phyloP scores from a whole-genome alignment of 2,888 invertebrate species.

The Dasysyrphus tricinctus region DNA sequence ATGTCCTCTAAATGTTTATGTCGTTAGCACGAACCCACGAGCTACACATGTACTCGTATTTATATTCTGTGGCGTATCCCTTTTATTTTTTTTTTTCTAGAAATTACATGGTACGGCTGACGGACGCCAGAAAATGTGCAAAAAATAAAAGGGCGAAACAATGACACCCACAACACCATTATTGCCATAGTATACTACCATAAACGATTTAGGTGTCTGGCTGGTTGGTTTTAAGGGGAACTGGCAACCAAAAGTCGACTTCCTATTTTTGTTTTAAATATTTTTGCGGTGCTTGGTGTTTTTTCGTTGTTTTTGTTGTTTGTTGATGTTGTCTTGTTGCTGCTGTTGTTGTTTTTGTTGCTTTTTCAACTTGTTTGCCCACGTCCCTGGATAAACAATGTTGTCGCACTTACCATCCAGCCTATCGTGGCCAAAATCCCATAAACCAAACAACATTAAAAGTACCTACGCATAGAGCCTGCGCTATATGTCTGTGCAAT shows the following conservation, averaged over 20 bases:
- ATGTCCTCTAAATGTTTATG: conserved; percentile 57
- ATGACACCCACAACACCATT: conserved; percentile 63
- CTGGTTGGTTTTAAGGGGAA: background rate
- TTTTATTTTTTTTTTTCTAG: conserved; percentile 25
- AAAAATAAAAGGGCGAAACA: conserved; percentile 40
- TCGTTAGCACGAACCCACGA: conserved; percentile 42
- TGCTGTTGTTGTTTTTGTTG: background rate
- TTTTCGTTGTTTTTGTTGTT: conserved; percentile 15
- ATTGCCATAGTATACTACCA: conserved; percentile 48
- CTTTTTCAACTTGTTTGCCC: conserved; percentile 10
- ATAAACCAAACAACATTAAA: conserved; percentile 73
- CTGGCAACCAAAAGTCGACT: conserved; percentile 64
- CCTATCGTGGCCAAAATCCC: conserved; percentile 68
- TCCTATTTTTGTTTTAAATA: conserved; percentile 59
- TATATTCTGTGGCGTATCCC: conserved; percentile 14
- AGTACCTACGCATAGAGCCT: conserved; percentile 38
- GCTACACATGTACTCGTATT: background rate
- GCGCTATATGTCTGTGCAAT: conserved; percentile 62
- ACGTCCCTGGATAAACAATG: conserved; percentile 65
- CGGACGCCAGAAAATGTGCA: conserved; percentile 47
- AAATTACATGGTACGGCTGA: conserved; percentile 54
- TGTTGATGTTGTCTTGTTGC: background rate
- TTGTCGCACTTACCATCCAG: conserved; percentile 68
- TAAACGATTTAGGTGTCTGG: conserved; percentile 73
- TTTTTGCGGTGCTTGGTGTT: conserved; percentile 56